Evolutionary conservation across 2,888 invertebrate genomes (phyloP).

Genomic region (Cantharis rufa): DNA sequence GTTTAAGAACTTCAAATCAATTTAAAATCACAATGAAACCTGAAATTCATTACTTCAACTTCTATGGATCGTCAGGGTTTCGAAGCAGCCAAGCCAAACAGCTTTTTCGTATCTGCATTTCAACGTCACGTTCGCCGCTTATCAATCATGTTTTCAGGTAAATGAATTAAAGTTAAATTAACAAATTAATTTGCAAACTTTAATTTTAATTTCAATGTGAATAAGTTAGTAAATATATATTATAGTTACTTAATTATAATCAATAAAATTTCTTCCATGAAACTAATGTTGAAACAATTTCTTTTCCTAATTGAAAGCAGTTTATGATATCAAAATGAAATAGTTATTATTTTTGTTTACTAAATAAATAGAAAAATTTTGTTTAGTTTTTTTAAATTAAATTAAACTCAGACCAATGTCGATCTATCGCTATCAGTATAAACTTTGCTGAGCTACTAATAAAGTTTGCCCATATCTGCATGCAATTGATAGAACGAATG

Average conservation of each 20-base stretch:
- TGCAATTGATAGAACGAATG: constrained; percentile 12
- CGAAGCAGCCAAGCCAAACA: not conserved
- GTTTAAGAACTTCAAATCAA: not conserved
- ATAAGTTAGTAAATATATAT: not conserved
- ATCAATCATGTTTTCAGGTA: not conserved
- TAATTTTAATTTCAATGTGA: not conserved
- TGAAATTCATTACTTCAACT: not conserved
- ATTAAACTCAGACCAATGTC: not conserved
- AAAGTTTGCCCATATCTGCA: constrained; percentile 19
- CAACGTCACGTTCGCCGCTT: not conserved
- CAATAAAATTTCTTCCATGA: too few species aligned
- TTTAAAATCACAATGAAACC: not conserved
- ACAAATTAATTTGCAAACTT: not conserved
- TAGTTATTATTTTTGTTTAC: not conserved
- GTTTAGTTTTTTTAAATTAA: not conserved
- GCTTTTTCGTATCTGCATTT: not conserved
- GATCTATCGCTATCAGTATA: constrained; percentile 5
- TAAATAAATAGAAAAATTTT: not conserved
- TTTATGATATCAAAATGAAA: not conserved
- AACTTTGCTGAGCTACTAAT: constrained; percentile 10
- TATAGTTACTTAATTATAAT: too few species aligned
- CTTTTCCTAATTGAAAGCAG: not conserved
- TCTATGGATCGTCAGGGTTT: not conserved
- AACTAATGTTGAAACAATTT: too few species aligned
- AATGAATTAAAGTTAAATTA: not conserved